Conservation (phyloP, 2,113 vertebrate species). For the Telmatochromis sp. region DNA sequence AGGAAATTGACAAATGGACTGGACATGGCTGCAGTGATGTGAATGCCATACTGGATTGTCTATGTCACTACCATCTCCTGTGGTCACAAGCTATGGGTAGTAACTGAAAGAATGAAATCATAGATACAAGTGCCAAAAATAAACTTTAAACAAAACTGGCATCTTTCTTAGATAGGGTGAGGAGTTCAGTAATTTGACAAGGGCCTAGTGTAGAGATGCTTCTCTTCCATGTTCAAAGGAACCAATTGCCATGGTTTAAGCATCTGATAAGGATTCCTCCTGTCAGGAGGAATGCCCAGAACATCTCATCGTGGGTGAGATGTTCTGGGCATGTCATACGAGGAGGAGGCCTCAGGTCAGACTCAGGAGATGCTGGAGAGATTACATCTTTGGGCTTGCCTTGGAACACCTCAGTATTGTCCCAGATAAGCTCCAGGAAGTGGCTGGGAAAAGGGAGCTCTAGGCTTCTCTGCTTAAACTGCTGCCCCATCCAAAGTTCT, state of each 20-base stretch:
- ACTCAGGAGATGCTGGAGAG: background rate
- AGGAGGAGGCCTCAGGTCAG: background rate
- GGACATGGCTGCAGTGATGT: background rate
- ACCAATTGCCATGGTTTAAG: background rate
- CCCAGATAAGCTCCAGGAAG: background rate
- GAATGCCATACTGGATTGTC: background rate
- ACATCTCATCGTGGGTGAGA: background rate
- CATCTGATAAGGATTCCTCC: background rate
- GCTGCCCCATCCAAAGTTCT: background rate
- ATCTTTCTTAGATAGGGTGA: background rate
- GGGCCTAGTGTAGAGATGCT: background rate
- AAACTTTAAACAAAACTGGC: background rate
- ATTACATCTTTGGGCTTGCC: background rate
- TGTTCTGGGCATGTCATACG: background rate
- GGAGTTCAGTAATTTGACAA: background rate
- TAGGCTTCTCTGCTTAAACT: background rate
- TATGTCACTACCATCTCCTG: background rate
- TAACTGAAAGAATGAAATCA: background rate
- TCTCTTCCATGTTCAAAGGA: background rate
- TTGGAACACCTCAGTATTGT: background rate
- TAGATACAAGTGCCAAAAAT: background rate
- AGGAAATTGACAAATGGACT: background rate
- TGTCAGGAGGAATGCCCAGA: background rate
- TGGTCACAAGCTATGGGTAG: background rate
- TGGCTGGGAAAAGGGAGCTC: background rate